These are phyloP conservation scores for Notocelia uddmanniana DNA, from an alignment of 2,888 invertebrate genomes.

Conservation along the genomic window DNA sequence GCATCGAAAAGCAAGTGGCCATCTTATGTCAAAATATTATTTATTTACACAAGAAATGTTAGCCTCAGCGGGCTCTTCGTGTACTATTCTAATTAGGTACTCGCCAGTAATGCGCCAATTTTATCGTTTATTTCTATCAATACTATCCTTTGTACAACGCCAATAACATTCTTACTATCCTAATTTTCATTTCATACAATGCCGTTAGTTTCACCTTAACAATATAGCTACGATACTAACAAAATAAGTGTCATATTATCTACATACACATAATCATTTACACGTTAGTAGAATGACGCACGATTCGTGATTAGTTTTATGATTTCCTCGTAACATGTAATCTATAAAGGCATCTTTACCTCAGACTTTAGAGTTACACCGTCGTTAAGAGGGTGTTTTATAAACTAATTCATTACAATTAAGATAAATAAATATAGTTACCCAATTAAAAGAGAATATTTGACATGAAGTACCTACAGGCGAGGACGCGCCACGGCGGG, in stretches of 20 bases:
- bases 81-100: slow-evolving; percentile 85
- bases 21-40: slow-evolving; percentile 67
- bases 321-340: slow-evolving; percentile 77
- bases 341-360: slow-evolving; percentile 86
- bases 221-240: slow-evolving; percentile 80
- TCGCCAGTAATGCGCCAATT: slow-evolving; percentile 86
- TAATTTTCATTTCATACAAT: slow-evolving; percentile 79
- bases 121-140: slow-evolving; percentile 81
- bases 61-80: slow-evolving; percentile 81
- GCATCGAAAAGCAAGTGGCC: slow-evolving; percentile 76
- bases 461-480: slow-evolving; percentile 52
- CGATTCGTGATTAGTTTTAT: slow-evolving; percentile 75
- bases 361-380: slow-evolving; percentile 86
- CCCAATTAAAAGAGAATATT: slow-evolving; percentile 70
- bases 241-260: slow-evolving; percentile 84
- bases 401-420: slow-evolving; percentile 79
- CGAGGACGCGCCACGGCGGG: slow-evolving; percentile 55
- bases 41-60: slow-evolving; percentile 78
- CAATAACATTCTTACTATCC: slow-evolving; percentile 80
- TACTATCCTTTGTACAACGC: slow-evolving; percentile 85
- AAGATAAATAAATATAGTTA: slow-evolving; percentile 83
- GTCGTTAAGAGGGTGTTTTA: slow-evolving; percentile 79
- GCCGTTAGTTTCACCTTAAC: slow-evolving; percentile 78
- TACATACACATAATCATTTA: slow-evolving; percentile 73
- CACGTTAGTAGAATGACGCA: slow-evolving; percentile 81